phyloP scores from a whole-genome alignment of 1,140 invertebrate species.

The Wasmannia auropunctata region DNA sequence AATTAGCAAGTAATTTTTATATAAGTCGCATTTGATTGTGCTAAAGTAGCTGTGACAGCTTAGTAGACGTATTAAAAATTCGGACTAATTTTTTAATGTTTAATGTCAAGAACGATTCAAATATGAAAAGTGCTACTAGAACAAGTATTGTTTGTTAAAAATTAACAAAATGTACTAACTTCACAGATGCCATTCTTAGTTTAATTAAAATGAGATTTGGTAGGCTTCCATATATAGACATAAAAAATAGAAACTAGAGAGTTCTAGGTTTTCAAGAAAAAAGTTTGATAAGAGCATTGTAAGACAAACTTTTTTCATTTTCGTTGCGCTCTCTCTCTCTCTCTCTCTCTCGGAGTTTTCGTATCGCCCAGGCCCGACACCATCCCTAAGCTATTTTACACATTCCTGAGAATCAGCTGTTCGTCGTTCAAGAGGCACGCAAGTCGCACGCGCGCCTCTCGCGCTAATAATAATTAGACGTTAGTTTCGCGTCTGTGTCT shows the following conservation, averaged over 20 bases:
- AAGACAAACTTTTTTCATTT: neutral
- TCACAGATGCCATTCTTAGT: too few relatives aligned
- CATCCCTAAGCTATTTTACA: constrained; percentile 25
- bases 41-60: too few relatives aligned
- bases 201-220: neutral
- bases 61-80: too few relatives aligned
- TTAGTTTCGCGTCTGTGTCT: constrained; percentile 51
- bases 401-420: constrained; percentile 67
- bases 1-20: too few relatives aligned
- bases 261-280: neutral
- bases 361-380: neutral
- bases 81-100: too few relatives aligned
- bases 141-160: too few relatives aligned
- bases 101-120: too few relatives aligned
- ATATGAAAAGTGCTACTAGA: too few relatives aligned
- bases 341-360: neutral
- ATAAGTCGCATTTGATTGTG: too few relatives aligned
- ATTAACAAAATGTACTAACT: too few relatives aligned
- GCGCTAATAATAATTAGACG: constrained; percentile 74
- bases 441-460: neutral
- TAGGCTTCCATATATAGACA: neutral
- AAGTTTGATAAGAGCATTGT: neutral
- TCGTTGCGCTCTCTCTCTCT: neutral
- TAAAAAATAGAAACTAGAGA: neutral
- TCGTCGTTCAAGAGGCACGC: constrained; percentile 13